Evolutionary conservation across 2,797 vertebrate species (phyloP).

Genomic region (Fratercula arctica): DNA sequence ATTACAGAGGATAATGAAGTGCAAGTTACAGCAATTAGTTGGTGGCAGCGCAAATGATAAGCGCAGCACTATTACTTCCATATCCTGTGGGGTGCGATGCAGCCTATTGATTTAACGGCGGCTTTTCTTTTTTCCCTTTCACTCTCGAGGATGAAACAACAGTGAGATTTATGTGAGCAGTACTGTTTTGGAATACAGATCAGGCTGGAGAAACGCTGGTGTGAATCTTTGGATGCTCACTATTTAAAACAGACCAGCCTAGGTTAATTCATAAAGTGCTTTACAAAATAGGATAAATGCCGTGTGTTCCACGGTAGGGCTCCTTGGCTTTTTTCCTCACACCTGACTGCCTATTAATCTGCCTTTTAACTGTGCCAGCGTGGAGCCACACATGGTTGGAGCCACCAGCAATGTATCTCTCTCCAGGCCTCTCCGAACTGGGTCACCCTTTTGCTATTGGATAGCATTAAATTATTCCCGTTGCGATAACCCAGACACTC

Average conservation of each 20-base stretch:
- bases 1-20: constrained; percentile 60
- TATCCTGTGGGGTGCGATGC: constrained; percentile 32
- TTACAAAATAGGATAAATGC: constrained; percentile 63
- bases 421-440: constrained; percentile 53
- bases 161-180: constrained; percentile 59
- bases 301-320: constrained; percentile 55
- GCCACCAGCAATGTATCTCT: constrained; percentile 55
- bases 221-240: constrained; percentile 47
- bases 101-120: constrained; percentile 51
- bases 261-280: constrained; percentile 69
- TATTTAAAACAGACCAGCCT: constrained; percentile 29
- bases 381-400: constrained; percentile 59
- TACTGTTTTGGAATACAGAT: constrained; percentile 67
- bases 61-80: constrained; percentile 23
- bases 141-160: constrained; percentile 24
- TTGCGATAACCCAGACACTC: neutral
- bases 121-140: constrained; percentile 44
- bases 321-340: constrained; percentile 69
- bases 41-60: constrained; percentile 53
- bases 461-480: constrained; percentile 43
- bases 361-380: constrained; percentile 68
- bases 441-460: constrained; percentile 53
- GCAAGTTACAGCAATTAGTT: constrained; percentile 60
- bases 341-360: constrained; percentile 74
- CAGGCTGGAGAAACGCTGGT: constrained; percentile 15